phyloP scores from a whole-genome alignment of 2,797 vertebrate species.

The Geotrypetes seraphini region DNA sequence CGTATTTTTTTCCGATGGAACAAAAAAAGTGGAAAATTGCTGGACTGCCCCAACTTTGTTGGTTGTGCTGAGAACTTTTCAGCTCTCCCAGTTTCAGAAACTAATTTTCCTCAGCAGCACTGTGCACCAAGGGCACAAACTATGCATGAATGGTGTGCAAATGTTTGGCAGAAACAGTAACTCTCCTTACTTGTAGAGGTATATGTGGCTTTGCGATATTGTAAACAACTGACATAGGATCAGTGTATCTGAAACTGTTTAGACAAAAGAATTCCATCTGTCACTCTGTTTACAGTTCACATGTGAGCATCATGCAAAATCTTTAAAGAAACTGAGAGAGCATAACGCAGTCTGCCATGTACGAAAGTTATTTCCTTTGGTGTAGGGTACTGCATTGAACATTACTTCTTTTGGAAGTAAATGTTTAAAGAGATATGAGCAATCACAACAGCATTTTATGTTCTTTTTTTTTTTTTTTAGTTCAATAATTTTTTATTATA shows the following conservation, averaged over 20 bases:
- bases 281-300: constrained; percentile 57
- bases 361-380: too few relatives aligned
- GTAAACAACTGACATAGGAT: constrained; percentile 53
- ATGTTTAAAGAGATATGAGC: too few relatives aligned
- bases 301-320: constrained; percentile 47
- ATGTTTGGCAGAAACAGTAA: constrained; percentile 45
- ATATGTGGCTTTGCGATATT: constrained; percentile 54
- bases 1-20: too few relatives aligned
- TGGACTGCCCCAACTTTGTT: too few relatives aligned
- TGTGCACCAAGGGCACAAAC: constrained; percentile 22
- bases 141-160: constrained; percentile 44
- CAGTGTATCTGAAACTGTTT: constrained; percentile 55
- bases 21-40: too few relatives aligned
- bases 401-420: too few relatives aligned
- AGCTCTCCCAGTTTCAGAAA: constrained; percentile 23
- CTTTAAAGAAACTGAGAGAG: constrained; percentile 22
- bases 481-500: too few relatives aligned
- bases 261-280: constrained; percentile 55
- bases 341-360: constrained; percentile 18
- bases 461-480: too few relatives aligned
- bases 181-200: constrained; percentile 51
- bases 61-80: too few relatives aligned
- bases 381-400: too few relatives aligned
- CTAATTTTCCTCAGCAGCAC: constrained; percentile 35
- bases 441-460: too few relatives aligned